Evolutionary conservation across 2,113 vertebrate genomes (phyloP), one percentile per base, ranked within the genome.

Genomic region (Scopus umbretta): DNA sequence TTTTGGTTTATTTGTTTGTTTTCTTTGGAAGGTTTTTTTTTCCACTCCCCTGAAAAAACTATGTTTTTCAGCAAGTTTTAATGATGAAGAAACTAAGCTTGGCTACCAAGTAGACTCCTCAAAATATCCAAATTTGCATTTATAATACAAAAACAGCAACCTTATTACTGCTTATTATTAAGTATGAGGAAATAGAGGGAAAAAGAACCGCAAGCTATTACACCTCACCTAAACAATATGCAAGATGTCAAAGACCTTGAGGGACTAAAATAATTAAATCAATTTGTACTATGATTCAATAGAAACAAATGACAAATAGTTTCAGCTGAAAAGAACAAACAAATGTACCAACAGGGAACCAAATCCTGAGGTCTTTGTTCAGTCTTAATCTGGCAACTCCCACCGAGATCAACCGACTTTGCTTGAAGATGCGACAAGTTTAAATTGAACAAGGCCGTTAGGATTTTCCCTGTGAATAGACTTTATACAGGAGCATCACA

Each of bases 261-360:
- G 73, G 68, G 76, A 89, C 83, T 71, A 30, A 78, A 95, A 89
- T 75, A 94, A 97, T 93, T 78, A 92, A 92, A 94, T 81, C 61
- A 89, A 85, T 96, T 95, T 94, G 88, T 89, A 56, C 45, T 36
- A 25, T 65, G 72, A 93, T 67, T 93, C 92, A 71, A 71, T 12
- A 86, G 80, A 89, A 96, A 88, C 72, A 93, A 93, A 91, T 53
- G 76, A 87, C 83, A 95, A 95, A 80, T 25, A 76, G 47, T 49
- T 94, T 72, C 52, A 65, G 61, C 30, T 88, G 68, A 88, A 94
- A 92, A 89, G 65, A 94, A 79, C 47, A 96, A 93, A 92, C 72
- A 96, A 93, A 73, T 16, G 42, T 32, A 86, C 75, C 20, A 45
- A 83, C 27, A 70, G 85, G 73, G 82, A 92, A 82, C 14, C 29